These are phyloP conservation scores for Tiphia femorata DNA, from an alignment of 2,888 invertebrate species.

Conservation along the genomic window DNA sequence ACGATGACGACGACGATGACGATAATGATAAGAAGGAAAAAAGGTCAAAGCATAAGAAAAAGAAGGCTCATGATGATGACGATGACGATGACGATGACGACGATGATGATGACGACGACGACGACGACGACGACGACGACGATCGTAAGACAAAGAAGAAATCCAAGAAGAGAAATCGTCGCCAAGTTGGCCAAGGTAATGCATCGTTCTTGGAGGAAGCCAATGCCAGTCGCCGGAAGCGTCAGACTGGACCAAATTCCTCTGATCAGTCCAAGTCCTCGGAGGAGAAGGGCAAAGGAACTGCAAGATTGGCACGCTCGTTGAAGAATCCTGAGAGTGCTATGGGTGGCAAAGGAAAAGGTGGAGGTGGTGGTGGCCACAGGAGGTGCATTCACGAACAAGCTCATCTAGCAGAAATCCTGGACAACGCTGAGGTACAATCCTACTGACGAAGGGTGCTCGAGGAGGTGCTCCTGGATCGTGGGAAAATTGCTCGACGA, in stretches of 20 bases:
- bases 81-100: conserved; percentile 12
- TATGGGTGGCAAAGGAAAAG: too few species aligned
- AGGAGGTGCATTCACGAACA: too few species aligned
- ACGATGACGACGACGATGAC: conserved; percentile 23
- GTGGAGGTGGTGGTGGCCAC: too few species aligned
- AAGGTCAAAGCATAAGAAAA: conserved; percentile 6
- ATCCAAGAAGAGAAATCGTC: too few species aligned
- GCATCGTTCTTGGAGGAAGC: neutral
- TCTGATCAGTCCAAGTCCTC: neutral
- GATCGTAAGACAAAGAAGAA: conserved; percentile 2
- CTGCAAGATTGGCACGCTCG: too few species aligned
- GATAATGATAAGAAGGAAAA: conserved; percentile 9
- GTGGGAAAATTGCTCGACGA: too few species aligned
- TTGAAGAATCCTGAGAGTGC: too few species aligned
- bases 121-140: conserved; percentile 8
- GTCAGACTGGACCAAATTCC: neutral
- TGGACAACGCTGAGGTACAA: too few species aligned
- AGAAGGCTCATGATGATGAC: conserved; percentile 8
- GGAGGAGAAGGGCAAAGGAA: neutral
- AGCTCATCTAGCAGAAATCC: too few species aligned
- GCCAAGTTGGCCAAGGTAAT: too few species aligned
- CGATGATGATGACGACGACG: conserved; percentile 13
- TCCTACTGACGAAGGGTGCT: too few species aligned
- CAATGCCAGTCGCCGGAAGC: neutral
- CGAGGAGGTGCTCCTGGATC: too few species aligned